phyloP scores from a whole-genome alignment of 2,888 invertebrate species.

The Pycnomerus fuliginosus region DNA sequence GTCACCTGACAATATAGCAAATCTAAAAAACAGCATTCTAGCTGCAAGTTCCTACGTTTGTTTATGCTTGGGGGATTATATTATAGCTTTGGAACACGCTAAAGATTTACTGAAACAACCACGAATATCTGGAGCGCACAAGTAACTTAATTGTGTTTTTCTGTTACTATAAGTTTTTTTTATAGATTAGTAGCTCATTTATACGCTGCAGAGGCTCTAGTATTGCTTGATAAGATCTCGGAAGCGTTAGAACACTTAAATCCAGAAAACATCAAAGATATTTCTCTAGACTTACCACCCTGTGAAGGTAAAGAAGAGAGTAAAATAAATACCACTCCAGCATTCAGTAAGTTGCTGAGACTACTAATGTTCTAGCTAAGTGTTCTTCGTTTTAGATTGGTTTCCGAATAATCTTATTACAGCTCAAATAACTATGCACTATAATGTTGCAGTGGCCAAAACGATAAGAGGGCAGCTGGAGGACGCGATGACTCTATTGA shows the following conservation, averaged over 20 bases:
- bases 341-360: constrained; percentile 37
- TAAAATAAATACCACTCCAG: constrained; percentile 45
- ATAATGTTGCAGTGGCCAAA: constrained; percentile 76
- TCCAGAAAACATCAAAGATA: constrained; percentile 66
- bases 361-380: constrained; percentile 1
- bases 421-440: constrained; percentile 71
- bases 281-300: constrained; percentile 53
- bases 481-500: constrained; percentile 54
- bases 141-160: constrained; percentile 50
- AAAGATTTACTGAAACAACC: constrained; percentile 72
- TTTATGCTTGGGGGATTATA: constrained; percentile 80
- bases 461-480: constrained; percentile 73
- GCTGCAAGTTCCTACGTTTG: constrained; percentile 82
- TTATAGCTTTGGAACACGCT: constrained; percentile 76
- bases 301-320: constrained; percentile 54
- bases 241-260: constrained; percentile 85
- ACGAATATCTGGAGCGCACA: constrained; percentile 69
- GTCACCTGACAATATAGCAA: constrained; percentile 61
- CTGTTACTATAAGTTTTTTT: constrained; percentile 17
- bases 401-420: constrained; percentile 63
- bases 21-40: constrained; percentile 66
- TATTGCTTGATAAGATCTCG: constrained; percentile 75
- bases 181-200: constrained; percentile 78
- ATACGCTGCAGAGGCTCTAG: constrained; percentile 86
- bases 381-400: constrained; percentile 55